A percentile compares a stretch with the other conserved stretches of the same genome.
Evolutionary conservation across 2,113 vertebrate genomes (phyloP).

Genomic region (Manacus vitellinus): DNA sequence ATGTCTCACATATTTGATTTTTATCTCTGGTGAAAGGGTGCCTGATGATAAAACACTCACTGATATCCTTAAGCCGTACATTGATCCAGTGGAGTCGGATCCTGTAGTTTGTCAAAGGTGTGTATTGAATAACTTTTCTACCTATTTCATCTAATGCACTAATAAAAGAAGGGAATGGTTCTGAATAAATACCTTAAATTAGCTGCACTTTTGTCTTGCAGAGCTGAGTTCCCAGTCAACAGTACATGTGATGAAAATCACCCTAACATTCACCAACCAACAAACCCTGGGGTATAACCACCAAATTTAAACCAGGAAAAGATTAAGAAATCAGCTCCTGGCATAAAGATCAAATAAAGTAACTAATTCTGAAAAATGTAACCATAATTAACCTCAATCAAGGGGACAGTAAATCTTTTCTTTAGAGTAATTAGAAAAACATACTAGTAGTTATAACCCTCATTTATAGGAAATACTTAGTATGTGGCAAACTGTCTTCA

Average conservation of each 20-base stretch:
- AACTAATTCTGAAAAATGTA: neutral
- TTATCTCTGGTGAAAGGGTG: constrained; percentile 78
- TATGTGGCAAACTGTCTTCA: neutral
- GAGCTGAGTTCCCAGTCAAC: neutral
- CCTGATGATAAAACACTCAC: constrained; percentile 79
- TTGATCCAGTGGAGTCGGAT: constrained; percentile 90
- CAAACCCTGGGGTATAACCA: neutral
- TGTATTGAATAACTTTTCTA: constrained; percentile 14
- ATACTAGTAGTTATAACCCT: neutral
- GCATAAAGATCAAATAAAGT: neutral
- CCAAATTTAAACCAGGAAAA: neutral
- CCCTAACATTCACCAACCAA: neutral
- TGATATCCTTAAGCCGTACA: constrained; percentile 84
- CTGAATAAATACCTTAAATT: neutral
- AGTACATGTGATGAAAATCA: neutral
- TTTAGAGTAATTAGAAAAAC: neutral
- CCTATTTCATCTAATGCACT: neutral
- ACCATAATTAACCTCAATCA: neutral
- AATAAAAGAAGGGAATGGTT: neutral
- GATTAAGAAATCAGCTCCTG: neutral
- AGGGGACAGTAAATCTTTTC: neutral
- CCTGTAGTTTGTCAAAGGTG: constrained; percentile 89
- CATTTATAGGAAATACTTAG: neutral
- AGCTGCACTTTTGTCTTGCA: neutral
- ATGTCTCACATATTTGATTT: constrained; percentile 17